These are phyloP conservation scores for Murina feae DNA, from an alignment of 2,113 vertebrate genomes.

Conservation along the genomic window DNA sequence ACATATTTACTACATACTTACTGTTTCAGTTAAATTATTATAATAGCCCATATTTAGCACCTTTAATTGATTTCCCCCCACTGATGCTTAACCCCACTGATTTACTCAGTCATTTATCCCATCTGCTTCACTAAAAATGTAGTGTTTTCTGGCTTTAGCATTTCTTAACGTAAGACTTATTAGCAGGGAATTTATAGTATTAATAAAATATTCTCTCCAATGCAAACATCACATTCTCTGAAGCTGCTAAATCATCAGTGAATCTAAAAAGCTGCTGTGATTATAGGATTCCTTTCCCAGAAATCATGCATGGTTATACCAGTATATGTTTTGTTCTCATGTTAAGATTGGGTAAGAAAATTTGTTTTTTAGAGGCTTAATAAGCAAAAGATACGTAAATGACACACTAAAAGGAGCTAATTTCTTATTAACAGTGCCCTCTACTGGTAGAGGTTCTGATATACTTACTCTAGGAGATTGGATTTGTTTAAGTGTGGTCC, in stretches of 20 bases:
- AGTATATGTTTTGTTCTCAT: not conserved
- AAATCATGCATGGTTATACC: not conserved
- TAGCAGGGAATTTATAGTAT: not conserved
- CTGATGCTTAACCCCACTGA: not conserved
- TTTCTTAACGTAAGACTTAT: not conserved
- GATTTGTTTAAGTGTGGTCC: not conserved
- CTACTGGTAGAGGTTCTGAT: conserved; percentile 34
- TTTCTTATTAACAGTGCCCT: conserved; percentile 12
- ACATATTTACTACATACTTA: not conserved
- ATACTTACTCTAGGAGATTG: not conserved
- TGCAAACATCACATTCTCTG: not conserved
- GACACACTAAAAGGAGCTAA: not conserved
- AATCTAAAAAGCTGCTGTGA: not conserved
- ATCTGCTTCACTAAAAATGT: not conserved
- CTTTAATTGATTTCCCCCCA: not conserved
- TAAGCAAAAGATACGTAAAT: not conserved
- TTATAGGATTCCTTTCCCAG: not conserved
- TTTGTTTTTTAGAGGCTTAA: not conserved
- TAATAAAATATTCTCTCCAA: not conserved
- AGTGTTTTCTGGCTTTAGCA: not conserved
- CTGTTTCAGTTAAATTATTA: not conserved
- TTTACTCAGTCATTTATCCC: not conserved
- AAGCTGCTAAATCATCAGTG: not conserved
- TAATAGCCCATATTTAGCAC: not conserved
- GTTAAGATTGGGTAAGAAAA: not conserved